Conservation (phyloP, 2,113 vertebrate genomes). For the crab-eating macaque (Macaca fascicularis) region T2T-MFA8v1.1 NC_088390.1:77613001-77613500, state of each 20-base stretch:
- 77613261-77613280: neutral
- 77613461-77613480: neutral
- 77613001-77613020: neutral
- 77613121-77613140: neutral
- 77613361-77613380: neutral
- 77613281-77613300: neutral
- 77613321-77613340: slow-evolving; percentile 18
- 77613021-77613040: neutral
- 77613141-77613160: neutral
- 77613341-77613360: neutral
- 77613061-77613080: neutral
- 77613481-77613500: neutral
- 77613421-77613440: neutral
- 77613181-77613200: neutral
- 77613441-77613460: neutral
- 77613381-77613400: neutral
- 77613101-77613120: neutral
- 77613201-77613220: neutral
- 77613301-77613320: neutral
- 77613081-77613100: neutral
- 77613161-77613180: neutral
- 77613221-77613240: neutral
- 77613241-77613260: neutral
- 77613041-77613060: neutral
- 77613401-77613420: neutral